Evolutionary conservation across 2,113 vertebrate species (phyloP).

Genomic region (Cariama cristata): DNA sequence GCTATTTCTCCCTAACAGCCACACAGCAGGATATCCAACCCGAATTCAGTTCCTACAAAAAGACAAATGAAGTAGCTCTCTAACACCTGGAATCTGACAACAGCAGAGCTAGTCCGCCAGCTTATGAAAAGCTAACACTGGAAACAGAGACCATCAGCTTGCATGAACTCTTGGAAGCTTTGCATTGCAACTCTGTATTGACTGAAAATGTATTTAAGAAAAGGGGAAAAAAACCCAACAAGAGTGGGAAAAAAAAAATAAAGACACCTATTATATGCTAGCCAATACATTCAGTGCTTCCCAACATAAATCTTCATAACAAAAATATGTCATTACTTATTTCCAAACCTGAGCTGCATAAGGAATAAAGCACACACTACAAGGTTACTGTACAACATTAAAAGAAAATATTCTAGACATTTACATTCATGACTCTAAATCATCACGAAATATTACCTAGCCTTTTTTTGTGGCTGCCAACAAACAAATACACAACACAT

Average conservation of each 20-base stretch:
- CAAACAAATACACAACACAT: not conserved
- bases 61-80: conserved; percentile 5
- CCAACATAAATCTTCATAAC: not conserved
- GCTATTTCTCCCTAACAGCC: not conserved
- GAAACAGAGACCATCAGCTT: not conserved
- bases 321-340: not conserved
- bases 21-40: not conserved
- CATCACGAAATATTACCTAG: not conserved
- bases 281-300: not conserved
- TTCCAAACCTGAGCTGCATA: not conserved
- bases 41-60: conserved; percentile 20
- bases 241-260: not conserved
- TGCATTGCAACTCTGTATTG: not conserved
- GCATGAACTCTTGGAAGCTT: not conserved
- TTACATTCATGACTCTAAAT: not conserved
- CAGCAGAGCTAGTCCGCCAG: not conserved
- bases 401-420: not conserved
- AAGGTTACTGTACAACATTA: not conserved
- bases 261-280: not conserved
- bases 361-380: not conserved
- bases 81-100: not conserved
- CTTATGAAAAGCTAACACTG: not conserved
- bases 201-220: not conserved
- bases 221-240: not conserved
- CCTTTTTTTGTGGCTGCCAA: not conserved